Percentiles rank a stretch among this genome's conserved stretches.
Evolutionary conservation across 1,140 invertebrate genomes (phyloP).

Genomic region (Chelonus insularis): DNA sequence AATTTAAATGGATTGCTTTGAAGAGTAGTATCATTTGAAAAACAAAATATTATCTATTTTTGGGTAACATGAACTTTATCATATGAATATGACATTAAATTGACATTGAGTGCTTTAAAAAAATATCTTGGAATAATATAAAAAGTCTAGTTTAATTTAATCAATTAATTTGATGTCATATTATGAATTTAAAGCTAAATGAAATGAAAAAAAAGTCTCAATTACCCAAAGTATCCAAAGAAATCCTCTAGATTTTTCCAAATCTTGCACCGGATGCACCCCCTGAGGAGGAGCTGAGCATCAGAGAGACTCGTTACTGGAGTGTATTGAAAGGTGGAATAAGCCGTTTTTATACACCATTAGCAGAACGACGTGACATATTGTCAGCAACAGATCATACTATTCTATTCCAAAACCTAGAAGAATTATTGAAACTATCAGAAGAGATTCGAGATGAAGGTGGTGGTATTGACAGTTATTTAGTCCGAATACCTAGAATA

Average conservation of each 20-base stretch:
- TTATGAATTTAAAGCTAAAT: no score
- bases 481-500: conserved; percentile 71
- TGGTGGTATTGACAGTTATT: conserved; percentile 74
- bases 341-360: conserved; percentile 71
- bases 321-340: conserved; percentile 74
- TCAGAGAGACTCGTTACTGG: conserved; percentile 75
- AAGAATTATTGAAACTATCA: conserved; percentile 76
- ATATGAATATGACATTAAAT: no score
- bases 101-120: no score
- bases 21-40: no score
- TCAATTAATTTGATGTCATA: no score
- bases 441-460: conserved; percentile 79
- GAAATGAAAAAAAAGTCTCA: conserved; percentile 1
- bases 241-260: conserved; percentile 48
- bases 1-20: no score
- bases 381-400: conserved; percentile 74
- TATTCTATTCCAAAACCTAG: conserved; percentile 79
- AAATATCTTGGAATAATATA: no score
- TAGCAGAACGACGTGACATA: conserved; percentile 73
- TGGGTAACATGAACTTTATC: no score
- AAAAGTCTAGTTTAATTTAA: no score
- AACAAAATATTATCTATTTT: no score
- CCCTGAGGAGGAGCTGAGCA: conserved; percentile 64
- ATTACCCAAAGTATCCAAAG: conserved; percentile 3
- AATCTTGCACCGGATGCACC: conserved; percentile 60